A percentile compares a stretch with the other conserved stretches of the same genome.
Evolutionary conservation across 2,888 invertebrate genomes (phyloP).

Genomic region (Drosophila fulvimacula): DNA sequence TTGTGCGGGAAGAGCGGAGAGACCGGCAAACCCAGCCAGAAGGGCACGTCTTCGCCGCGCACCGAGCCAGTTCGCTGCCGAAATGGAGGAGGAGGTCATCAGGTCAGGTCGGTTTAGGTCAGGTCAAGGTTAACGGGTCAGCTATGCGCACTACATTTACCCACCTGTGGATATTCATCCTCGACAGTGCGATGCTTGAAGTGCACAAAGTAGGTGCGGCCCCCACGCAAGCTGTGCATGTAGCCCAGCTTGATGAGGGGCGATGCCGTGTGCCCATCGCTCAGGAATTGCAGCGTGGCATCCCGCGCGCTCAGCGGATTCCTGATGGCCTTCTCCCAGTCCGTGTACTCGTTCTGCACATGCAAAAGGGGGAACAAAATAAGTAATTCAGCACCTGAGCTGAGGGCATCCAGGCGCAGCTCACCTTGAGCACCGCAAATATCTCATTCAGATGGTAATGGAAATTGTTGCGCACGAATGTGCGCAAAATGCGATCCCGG

Average conservation of each 20-base stretch:
- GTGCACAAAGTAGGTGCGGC: constrained; percentile 94
- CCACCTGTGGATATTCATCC: constrained; percentile 91
- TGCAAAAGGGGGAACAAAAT: neutral
- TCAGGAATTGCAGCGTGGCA: constrained; percentile 93
- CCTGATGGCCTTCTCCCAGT: constrained; percentile 96
- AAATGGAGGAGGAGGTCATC: neutral
- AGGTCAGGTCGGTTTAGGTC: neutral
- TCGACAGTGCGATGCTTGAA: constrained; percentile 94
- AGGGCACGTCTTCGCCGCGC: constrained; percentile 94
- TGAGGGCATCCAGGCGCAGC: neutral
- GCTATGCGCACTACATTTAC: constrained; percentile 18
- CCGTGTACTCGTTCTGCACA: constrained; percentile 95
- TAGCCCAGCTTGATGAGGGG: constrained; percentile 92
- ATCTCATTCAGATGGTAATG: constrained; percentile 98
- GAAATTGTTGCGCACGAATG: constrained; percentile 97
- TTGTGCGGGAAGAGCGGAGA: constrained; percentile 90
- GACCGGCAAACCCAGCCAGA: constrained; percentile 92
- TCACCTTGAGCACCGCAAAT: constrained; percentile 92
- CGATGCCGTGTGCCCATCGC: constrained; percentile 96
- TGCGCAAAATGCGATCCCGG: constrained; percentile 93
- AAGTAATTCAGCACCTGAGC: neutral
- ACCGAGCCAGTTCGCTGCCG: constrained; percentile 91
- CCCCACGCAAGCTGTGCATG: constrained; percentile 91
- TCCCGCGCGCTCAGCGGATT: constrained; percentile 94
- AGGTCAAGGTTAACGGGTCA: constrained; percentile 19